Evolutionary conservation across 2,888 invertebrate species (phyloP).

Genomic region (Xanthorhoe designata): DNA sequence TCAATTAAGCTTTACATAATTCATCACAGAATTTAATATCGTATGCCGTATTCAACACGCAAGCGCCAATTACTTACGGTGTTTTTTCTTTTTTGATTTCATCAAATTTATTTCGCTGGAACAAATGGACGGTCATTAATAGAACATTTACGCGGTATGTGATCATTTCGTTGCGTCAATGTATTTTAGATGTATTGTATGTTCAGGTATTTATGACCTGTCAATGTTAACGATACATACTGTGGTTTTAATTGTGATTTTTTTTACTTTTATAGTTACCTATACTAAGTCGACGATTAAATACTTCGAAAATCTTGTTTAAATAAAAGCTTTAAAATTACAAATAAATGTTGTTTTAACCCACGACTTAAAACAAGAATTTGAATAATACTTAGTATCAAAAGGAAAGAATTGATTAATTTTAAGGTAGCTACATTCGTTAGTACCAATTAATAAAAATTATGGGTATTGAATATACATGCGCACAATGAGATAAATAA

Average conservation of each 20-base stretch:
- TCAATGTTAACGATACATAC: background rate
- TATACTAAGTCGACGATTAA: too few relatives aligned
- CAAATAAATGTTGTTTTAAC: too few relatives aligned
- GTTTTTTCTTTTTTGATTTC: constrained; percentile 70
- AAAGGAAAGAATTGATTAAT: constrained; percentile 17
- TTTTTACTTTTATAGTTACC: background rate
- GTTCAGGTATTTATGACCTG: background rate
- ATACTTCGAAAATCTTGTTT: too few relatives aligned
- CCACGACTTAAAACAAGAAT: too few relatives aligned
- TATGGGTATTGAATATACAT: constrained; percentile 74
- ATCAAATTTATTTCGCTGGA: constrained; percentile 73
- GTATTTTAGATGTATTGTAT: constrained; percentile 7
- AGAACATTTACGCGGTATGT: constrained; percentile 63
- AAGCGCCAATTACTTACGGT: constrained; percentile 60
- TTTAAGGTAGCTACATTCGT: constrained; percentile 28
- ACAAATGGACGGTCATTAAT: constrained; percentile 70
- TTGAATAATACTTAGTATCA: too few relatives aligned
- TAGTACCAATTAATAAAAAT: constrained; percentile 56
- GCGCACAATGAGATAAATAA: constrained; percentile 76
- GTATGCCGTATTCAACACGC: constrained; percentile 55
- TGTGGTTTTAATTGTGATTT: background rate
- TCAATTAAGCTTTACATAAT: constrained; percentile 40
- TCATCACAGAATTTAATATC: constrained; percentile 49
- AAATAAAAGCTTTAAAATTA: too few relatives aligned
- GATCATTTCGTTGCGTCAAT: constrained; percentile 24